Base-by-base conservation (phyloP, 2,888 invertebrate genomes). In the Xiphydria camelus region DNA sequence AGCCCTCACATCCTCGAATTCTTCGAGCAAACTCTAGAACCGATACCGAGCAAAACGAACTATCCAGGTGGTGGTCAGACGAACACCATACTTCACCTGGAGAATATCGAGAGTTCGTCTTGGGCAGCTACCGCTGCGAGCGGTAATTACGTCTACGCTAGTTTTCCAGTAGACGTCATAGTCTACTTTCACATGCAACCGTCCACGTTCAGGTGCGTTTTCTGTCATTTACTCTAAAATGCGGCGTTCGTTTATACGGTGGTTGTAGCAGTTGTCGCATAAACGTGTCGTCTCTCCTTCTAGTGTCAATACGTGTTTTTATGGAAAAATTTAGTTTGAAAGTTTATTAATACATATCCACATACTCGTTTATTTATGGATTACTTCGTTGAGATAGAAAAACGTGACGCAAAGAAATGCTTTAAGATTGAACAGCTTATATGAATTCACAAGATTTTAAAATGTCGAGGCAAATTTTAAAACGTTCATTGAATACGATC, bases 101-200 rank as follows among this genome's bases (percentile, higher is more conserved):
- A 73, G 26, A 71, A 59, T 45, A 64, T 55, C 18, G 76, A 75
- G 42, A 75, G 68, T 43, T 69, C 74, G 22, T 74, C 72, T 4
- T 73, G 73, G 66, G 69, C 73, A 4, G 72, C 65, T 2, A 69
- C 73, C 7, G 70, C 74, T 19, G 73, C 75, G 5, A 69, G 61
- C 43, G 68, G 69, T 33, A 75, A 73, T 61, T 91, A 90, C 68
- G 90, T 89, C 56, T 92, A 92, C 72, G 89, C 93, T 23, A 94
- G 95, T 41, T 97, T 99, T 76, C 98, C 98, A 0, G 96, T 99
- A 1, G 98, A 99, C 78, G 96, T 99, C 17, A 92, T 99, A 60
- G 96, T 99, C 29, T 96, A 96, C 77, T 93, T 99, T 79, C 93
- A 94, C 76, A 96, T 98, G 87, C 95, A 97, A 74, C 96, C 97